A percentile compares a stretch with the other conserved stretches of the same genome.
Evolutionary conservation across 2,888 invertebrate species (phyloP).

Genomic region (Drosophila austrosaltans): DNA sequence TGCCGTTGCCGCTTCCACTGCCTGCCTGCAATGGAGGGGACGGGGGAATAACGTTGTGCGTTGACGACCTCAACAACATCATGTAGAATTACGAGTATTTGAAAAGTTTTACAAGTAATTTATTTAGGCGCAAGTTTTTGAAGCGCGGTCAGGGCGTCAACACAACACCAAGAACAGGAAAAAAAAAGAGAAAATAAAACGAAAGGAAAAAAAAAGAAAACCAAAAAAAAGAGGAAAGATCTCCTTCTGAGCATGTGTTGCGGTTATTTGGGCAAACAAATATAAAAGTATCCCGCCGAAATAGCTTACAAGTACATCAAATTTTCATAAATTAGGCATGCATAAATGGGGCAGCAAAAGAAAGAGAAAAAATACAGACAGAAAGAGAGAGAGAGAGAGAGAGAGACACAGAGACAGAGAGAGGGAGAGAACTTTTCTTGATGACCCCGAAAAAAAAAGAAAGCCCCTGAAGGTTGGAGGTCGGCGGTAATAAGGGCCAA

Average conservation of each 20-base stretch:
- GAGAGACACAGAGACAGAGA: no score
- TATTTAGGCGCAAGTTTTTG: conserved; percentile 77
- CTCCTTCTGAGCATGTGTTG: conserved; percentile 66
- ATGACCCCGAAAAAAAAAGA: conserved; percentile 3
- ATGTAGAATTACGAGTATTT: conserved; percentile 79
- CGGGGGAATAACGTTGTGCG: conserved; percentile 38
- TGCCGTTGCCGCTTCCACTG: conserved; percentile 12
- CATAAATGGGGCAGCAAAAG: conserved; percentile 66
- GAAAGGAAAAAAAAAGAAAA: conserved; percentile 4
- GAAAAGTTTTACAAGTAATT: conserved; percentile 79
- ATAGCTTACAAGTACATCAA: conserved; percentile 78
- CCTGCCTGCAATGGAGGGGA: background rate
- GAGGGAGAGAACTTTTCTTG: conserved; percentile 53
- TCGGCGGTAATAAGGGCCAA: background rate
- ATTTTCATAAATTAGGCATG: conserved; percentile 78
- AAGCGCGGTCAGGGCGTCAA: conserved; percentile 60
- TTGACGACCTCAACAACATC: conserved; percentile 78
- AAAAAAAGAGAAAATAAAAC: conserved; percentile 8
- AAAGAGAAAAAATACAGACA: background rate
- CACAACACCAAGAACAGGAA: conserved; percentile 23
- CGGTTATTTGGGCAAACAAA: conserved; percentile 73
- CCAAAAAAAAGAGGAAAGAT: conserved; percentile 35
- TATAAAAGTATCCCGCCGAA: conserved; percentile 76
- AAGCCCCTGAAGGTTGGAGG: background rate
- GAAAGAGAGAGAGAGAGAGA: no score